phyloP scores from a whole-genome alignment of 1,140 invertebrate genomes.

The Euura saliciscinereae region DNA sequence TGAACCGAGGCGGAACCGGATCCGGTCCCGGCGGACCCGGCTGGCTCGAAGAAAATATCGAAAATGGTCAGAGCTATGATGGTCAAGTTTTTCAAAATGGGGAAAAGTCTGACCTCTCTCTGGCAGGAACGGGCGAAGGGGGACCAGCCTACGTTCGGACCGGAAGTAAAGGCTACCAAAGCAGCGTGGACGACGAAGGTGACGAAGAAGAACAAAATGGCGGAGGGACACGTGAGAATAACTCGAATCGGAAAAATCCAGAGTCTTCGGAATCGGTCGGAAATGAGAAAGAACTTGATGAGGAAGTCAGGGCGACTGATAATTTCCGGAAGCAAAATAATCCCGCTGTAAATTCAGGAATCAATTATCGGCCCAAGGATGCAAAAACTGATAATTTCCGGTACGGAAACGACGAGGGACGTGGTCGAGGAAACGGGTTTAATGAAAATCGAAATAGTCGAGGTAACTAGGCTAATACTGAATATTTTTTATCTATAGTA shows the following conservation, averaged over 20 bases:
- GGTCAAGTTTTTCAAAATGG: background rate
- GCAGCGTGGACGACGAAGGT: background rate
- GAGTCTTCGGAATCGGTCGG: no score
- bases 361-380: background rate
- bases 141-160: background rate
- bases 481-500: no score
- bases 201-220: background rate
- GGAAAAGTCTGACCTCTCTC: conserved; percentile 30
- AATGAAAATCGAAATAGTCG: background rate
- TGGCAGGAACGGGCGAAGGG: conserved; percentile 36
- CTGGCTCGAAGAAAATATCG: background rate
- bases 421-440: background rate
- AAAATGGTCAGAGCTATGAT: background rate
- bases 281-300: no score
- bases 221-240: background rate
- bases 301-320: no score
- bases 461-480: no score
- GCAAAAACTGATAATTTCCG: background rate
- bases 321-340: no score
- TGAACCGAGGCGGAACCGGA: conserved; percentile 28
- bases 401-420: background rate
- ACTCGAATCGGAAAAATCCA: background rate
- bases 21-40: background rate
- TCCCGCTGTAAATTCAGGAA: background rate
- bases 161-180: background rate